Evolutionary conservation across 2,113 vertebrate species (phyloP).

Genomic region (Ptilonorhynchus violaceus): DNA sequence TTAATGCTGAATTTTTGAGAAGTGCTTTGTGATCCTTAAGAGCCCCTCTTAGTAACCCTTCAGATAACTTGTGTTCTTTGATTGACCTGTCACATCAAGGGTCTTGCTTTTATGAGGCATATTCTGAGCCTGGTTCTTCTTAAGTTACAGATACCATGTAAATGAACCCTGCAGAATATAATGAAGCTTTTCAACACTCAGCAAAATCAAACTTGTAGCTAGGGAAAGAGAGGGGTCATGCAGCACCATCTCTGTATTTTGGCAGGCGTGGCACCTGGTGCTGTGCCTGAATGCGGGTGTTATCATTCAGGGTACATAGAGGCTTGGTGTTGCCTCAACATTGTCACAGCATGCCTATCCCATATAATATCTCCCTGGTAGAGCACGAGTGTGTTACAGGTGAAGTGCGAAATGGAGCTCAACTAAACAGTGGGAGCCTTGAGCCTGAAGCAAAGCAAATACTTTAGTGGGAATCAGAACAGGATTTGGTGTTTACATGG

Average conservation of each 20-base stretch:
- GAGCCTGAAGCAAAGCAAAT: not conserved
- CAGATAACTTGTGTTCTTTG: not conserved
- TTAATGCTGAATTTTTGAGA: not conserved
- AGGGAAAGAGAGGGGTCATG: not conserved
- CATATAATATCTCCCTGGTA: not conserved
- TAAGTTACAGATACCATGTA: not conserved
- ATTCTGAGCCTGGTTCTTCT: not conserved
- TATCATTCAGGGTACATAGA: fast-evolving
- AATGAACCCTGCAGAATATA: not conserved
- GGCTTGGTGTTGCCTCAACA: not conserved
- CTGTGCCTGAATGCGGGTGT: not conserved
- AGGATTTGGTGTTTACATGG: not conserved
- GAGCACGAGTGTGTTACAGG: not conserved
- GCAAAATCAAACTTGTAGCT: not conserved
- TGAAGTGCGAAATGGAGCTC: not conserved
- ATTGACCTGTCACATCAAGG: not conserved
- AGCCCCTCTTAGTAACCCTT: not conserved
- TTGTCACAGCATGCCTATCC: not conserved
- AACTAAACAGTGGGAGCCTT: not conserved
- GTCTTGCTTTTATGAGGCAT: not conserved
- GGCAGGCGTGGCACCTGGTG: not conserved
- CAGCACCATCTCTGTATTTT: not conserved
- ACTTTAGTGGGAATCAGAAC: not conserved
- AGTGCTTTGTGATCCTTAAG: not conserved
- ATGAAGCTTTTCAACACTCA: not conserved